These are phyloP conservation scores for Hydropotes inermis DNA, from an alignment of 2,113 vertebrate species.

Conservation along the genomic window DNA sequence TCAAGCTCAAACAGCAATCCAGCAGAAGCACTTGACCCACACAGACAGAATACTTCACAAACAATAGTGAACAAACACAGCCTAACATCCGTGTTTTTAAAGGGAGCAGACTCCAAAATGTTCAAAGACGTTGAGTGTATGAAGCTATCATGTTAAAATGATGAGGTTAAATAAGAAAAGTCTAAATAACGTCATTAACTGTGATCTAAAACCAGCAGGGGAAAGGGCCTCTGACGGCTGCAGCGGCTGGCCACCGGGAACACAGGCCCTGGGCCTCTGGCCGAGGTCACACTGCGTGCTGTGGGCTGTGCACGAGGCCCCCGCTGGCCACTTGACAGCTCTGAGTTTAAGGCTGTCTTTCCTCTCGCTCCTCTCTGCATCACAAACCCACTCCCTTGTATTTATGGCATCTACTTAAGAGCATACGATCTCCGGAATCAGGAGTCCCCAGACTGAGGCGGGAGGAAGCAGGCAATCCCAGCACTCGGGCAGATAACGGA, in stretches of 20 bases:
- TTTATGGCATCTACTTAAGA: background rate
- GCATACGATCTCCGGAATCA: background rate
- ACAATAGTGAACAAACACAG: constrained; percentile 1
- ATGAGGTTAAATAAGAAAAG: background rate
- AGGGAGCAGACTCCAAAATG: background rate
- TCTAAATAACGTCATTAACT: background rate
- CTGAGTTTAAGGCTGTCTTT: background rate
- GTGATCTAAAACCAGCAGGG: background rate
- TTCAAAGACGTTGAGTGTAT: accelerated
- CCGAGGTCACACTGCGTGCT: accelerated
- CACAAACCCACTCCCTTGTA: background rate
- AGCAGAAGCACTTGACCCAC: constrained; percentile 42
- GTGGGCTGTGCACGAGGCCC: accelerated
- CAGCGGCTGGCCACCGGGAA: background rate
- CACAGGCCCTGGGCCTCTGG: accelerated
- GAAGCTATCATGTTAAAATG: background rate
- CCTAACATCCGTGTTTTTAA: accelerated
- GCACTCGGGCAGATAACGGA: background rate
- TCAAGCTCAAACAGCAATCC: background rate
- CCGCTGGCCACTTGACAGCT: background rate
- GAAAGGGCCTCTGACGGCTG: background rate
- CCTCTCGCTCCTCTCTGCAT: background rate
- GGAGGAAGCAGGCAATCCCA: background rate
- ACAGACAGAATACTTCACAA: background rate
- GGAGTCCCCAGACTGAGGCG: background rate